phyloP scores from a whole-genome alignment of 2,113 vertebrate species.

The Capricornis sumatraensis region DNA sequence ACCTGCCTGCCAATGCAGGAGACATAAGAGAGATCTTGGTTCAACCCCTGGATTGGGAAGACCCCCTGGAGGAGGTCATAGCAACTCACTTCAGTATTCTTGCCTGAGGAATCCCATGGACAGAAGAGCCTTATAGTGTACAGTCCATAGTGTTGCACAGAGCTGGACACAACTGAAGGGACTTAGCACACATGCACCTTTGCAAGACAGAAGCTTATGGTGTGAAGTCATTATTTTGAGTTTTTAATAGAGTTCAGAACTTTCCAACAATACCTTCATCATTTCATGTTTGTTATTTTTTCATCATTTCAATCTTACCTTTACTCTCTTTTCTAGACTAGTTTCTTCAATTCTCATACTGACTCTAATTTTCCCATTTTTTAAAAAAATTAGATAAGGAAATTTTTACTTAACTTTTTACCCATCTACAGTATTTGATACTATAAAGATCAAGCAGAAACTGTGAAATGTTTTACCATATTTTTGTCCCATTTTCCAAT shows the following conservation, averaged over 20 bases:
- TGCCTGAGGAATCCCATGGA: not conserved
- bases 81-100: not conserved
- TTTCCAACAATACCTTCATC: not conserved
- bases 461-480: not conserved
- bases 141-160: not conserved
- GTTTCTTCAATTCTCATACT: not conserved
- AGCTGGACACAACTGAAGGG: not conserved
- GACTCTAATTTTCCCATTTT: not conserved
- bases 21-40: not conserved
- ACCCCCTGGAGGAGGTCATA: not conserved
- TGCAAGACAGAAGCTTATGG: not conserved
- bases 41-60: not conserved
- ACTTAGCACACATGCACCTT: not conserved
- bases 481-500: not conserved
- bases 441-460: not conserved
- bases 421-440: not conserved
- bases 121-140: not conserved
- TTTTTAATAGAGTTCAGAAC: not conserved
- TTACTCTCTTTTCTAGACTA: not conserved
- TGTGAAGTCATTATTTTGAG: not conserved
- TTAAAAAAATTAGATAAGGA: conserved; percentile 67
- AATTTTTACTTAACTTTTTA: not conserved
- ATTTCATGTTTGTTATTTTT: not conserved
- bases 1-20: not conserved
- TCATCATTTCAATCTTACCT: not conserved